A percentile compares a stretch with the other conserved stretches of the same genome.
Evolutionary conservation across 2,888 invertebrate species (phyloP).

Genomic region (Eupeodes latifasciatus): DNA sequence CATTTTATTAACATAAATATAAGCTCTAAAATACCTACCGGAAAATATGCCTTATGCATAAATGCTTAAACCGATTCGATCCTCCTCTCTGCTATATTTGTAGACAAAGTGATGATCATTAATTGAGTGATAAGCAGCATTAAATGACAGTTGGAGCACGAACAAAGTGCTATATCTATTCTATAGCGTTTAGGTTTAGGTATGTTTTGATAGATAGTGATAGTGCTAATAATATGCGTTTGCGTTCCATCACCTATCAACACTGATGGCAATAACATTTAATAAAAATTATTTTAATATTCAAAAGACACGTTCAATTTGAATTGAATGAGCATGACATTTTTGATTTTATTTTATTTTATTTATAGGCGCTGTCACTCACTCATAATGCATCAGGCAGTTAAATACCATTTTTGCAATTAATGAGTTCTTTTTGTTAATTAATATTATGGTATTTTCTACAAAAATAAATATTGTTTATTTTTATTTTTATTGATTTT

Average conservation of each 20-base stretch:
- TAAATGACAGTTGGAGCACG: constrained; percentile 38
- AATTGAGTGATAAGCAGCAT: constrained; percentile 24
- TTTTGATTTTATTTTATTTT: constrained; percentile 30
- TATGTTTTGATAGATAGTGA: neutral
- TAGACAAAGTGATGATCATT: constrained; percentile 12
- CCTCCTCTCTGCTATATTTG: too few relatives aligned
- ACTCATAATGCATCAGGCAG: neutral
- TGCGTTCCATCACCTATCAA: neutral
- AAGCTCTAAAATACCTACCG: neutral
- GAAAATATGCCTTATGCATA: neutral
- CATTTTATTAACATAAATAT: neutral
- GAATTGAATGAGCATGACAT: constrained; percentile 28
- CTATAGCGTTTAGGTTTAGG: neutral
- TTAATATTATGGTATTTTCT: constrained; percentile 27
- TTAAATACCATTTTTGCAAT: constrained; percentile 48
- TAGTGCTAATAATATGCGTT: neutral
- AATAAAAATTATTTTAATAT: constrained; percentile 53
- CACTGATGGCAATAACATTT: constrained; percentile 5
- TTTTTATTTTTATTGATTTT: neutral
- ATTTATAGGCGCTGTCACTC: constrained; percentile 36
- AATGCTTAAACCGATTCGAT: too few relatives aligned
- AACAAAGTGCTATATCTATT: neutral
- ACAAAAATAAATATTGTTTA: constrained; percentile 16
- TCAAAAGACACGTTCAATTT: constrained; percentile 56
- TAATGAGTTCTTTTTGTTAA: constrained; percentile 33